phyloP scores from a whole-genome alignment of 2,888 invertebrate species.

The Ctena decussata region DNA sequence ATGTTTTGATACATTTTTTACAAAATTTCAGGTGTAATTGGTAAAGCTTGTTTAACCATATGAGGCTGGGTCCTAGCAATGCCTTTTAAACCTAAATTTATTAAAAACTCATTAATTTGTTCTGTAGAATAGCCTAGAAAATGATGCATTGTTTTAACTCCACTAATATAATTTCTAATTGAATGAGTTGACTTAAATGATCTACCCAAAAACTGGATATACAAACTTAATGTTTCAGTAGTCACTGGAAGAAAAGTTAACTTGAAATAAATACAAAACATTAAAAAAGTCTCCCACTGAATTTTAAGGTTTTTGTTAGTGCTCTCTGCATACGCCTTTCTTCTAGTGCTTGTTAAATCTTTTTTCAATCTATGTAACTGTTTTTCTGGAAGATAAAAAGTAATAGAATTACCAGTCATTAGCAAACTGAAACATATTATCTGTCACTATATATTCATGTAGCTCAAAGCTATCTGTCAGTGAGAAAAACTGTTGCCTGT shows the following conservation, averaged over 20 bases:
- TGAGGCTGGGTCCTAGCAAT: neutral
- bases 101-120: neutral
- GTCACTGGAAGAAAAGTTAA: neutral
- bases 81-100: neutral
- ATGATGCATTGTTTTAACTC: neutral
- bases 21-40: neutral
- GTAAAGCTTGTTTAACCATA: neutral
- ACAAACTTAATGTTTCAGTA: neutral
- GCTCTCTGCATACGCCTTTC: neutral
- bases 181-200: neutral
- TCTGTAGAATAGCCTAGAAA: neutral
- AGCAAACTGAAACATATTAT: neutral
- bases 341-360: neutral
- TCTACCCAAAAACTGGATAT: slow-evolving; percentile 2
- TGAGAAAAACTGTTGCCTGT: neutral
- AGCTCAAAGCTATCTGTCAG: neutral
- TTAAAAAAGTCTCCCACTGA: slow-evolving; percentile 11
- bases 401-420: neutral
- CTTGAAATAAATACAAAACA: slow-evolving; percentile 7
- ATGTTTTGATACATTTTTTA: neutral
- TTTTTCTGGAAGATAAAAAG: neutral
- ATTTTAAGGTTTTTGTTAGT: neutral
- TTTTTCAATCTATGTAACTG: neutral
- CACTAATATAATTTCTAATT: slow-evolving; percentile 23
- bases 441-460: neutral